Percentiles rank a stretch among this genome's conserved stretches.
Conservation (phyloP, 2,113 vertebrate species). For the Chionodraco myersi region DNA sequence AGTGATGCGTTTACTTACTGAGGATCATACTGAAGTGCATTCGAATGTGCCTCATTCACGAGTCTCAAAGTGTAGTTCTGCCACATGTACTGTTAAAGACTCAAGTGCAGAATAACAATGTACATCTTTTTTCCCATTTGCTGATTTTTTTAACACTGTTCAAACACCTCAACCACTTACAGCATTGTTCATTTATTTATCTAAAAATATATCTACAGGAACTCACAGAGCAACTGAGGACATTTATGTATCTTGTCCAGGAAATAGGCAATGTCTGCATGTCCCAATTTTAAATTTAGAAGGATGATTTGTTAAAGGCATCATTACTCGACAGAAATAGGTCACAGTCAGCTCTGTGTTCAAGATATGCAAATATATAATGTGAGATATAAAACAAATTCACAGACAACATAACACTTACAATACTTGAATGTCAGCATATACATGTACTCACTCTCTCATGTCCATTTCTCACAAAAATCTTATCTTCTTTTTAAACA, state of each 20-base stretch:
- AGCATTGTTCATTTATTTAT: neutral
- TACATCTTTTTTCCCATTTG: neutral
- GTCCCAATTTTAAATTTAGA: neutral
- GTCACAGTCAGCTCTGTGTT: slow-evolving; percentile 8
- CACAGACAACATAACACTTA: neutral
- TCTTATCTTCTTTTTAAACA: neutral
- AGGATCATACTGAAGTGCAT: neutral
- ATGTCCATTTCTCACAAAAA: neutral
- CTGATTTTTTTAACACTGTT: neutral
- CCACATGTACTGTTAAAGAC: neutral
- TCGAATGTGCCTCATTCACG: neutral
- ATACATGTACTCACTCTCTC: neutral
- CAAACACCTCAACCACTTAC: neutral
- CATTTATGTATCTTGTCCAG: neutral
- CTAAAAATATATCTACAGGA: neutral
- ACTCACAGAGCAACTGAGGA: neutral
- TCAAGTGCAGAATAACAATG: no score
- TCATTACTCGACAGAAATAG: slow-evolving; percentile 1
- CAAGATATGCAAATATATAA: slow-evolving; percentile 1
- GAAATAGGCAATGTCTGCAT: neutral
- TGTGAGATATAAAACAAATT: neutral
- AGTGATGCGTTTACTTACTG: neutral
- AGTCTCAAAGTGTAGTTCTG: neutral
- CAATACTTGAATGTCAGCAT: neutral
- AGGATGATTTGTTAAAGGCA: neutral